Base-by-base conservation (phyloP, 2,888 invertebrate species). In the Dasypogon diadema region DNA sequence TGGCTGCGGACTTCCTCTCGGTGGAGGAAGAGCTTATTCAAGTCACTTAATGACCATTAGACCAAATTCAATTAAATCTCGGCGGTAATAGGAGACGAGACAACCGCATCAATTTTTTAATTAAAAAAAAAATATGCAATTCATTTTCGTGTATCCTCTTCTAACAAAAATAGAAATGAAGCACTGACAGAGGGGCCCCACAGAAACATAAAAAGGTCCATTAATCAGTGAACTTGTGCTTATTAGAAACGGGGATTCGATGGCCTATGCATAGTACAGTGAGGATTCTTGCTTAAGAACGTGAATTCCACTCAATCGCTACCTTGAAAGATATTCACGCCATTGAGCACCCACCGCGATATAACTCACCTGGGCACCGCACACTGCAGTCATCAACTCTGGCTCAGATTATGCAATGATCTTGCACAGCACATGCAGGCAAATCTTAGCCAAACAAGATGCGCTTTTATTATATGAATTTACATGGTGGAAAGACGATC, bases 271-370 rank as follows among this genome's bases (percentile, higher is more conserved):
- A 34, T 10, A 18, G 0, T 2, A 6, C n/a, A n/a, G 42, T 12
- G n/a, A 42, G n/a, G 22, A 65, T 46, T 48, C 48, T 65, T 65
- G 48, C 46, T 24, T 16, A 65, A 65, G 65, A 65, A 65, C 22
- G 12, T 65, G 22, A 46, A 65, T 65, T 65, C 65, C 24, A 24
- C 16, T 46, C 24, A 46, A 46, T 65, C 65, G 10, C 65, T 24
- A 65, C 65, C 65, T 65, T 65, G 65, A 65, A 65, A 65, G 46
- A 24, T 65, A 65, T 65, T 65, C 65, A 65, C 65, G 65, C 48
- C 65, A 48, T 48, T 42, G 48, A 65, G 46, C 65, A 60, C 21
- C 24, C 21, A 16, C 24, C 46, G 24, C 48, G 24, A 65, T 22
- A 24, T 65, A 48, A 24, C 46, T 26, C 42, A 24, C 65, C 5